phyloP scores from a whole-genome alignment of 2,888 invertebrate genomes.

The Phrixothrix hirtus region DNA sequence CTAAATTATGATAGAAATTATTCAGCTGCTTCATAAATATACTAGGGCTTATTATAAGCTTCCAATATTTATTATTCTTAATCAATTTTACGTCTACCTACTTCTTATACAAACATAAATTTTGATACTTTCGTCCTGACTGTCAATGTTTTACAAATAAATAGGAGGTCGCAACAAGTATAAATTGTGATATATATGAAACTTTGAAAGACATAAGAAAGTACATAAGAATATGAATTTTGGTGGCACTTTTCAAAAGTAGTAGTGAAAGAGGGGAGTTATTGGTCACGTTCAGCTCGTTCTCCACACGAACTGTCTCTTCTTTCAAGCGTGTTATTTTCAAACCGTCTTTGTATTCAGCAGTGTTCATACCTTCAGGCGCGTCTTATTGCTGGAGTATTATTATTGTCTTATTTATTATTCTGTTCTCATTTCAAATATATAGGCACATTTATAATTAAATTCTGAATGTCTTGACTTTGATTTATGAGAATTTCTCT shows the following conservation, averaged over 20 bases:
- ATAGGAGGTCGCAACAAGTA: background rate
- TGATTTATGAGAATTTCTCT: constrained; percentile 25
- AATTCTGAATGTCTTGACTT: constrained; percentile 27
- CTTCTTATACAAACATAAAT: too few relatives aligned
- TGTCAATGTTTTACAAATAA: too few relatives aligned
- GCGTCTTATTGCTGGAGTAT: constrained; percentile 32
- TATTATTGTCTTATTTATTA: constrained; percentile 38
- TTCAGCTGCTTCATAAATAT: too few relatives aligned
- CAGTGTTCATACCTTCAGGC: constrained; percentile 36
- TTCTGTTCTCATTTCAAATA: constrained; percentile 31
- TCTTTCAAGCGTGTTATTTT: constrained; percentile 38
- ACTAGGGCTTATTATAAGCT: too few relatives aligned
- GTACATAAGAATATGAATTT: background rate
- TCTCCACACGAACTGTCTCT: constrained; percentile 38
- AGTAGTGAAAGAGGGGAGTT: constrained; percentile 20
- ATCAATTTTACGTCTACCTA: too few relatives aligned
- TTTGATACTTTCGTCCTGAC: too few relatives aligned
- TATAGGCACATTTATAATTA: constrained; percentile 35
- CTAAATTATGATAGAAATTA: too few relatives aligned
- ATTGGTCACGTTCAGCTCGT: constrained; percentile 37
- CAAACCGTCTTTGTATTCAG: constrained; percentile 36
- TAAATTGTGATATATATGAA: background rate
- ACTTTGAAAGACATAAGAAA: background rate
- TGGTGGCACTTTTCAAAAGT: constrained; percentile 14
- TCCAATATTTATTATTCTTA: too few relatives aligned